Evolutionary conservation across 2,113 vertebrate species (phyloP), one percentile per base, ranked within the genome.

Genomic region (Dasypus novemcinctus): DNA sequence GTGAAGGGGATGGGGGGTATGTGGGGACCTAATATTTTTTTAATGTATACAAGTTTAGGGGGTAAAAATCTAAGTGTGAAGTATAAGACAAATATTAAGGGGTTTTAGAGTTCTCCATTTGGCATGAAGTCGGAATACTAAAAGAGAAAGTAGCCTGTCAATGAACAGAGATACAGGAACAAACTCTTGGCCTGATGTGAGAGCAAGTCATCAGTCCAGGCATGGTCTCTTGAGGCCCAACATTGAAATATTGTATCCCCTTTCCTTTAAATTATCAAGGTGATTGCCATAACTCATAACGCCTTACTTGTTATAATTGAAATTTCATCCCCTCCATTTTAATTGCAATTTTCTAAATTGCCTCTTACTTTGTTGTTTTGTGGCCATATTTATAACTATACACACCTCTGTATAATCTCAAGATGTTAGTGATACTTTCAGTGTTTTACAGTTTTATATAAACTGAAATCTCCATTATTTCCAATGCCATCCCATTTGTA

Each of bases 361-460:
- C 59, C 15, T 52, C 23, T 85, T 69, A 46, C 23, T 72, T 71
- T 85, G 14, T 43, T 87, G 64, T n/a, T 80, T 20, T 90, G 12
- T 46, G 38, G 41, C n/a, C 41, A 61, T 72, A 69, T 88, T 85
- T 75, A 20, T 72, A 91, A 90, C 43, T 64, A 33, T n/a, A 14
- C 13, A 38, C 25, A 71, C 31, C 52, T n/a, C 59, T 12, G 41
- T 33, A 36, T 78, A 57, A 31, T 79, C 52, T 94, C 18, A 82
- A 85, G 3, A 72, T 86, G 88, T 93, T 82, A 54, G 11, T 80
- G 46, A 78, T 85, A 79, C 15, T 82, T 94, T 95, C 49, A 92
- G 83, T n/a, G 4, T 76, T 83, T 90, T 33, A 75, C 43, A 80
- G 71, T 41, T 68, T 76, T 46, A 90, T 21, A 74, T 68, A 94